A percentile compares a stretch with the other conserved stretches of the same genome.
phyloP scores from a whole-genome alignment of 2,888 invertebrate species.

The Phalera bucephala region DNA sequence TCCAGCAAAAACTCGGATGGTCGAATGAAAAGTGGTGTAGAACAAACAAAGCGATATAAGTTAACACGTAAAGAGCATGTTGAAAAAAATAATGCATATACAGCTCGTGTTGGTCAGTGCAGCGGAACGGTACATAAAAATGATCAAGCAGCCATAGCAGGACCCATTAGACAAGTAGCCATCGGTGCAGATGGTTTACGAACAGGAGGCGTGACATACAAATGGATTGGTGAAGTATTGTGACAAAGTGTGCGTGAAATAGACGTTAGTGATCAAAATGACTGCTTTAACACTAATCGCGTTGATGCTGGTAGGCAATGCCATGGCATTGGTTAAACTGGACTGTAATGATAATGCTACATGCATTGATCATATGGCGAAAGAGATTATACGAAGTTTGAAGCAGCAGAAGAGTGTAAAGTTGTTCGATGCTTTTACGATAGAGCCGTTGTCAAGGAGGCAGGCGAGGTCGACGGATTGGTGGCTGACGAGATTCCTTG shows the following conservation, averaged over 20 bases:
- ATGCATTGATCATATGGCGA: constrained; percentile 79
- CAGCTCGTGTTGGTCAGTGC: constrained; percentile 51
- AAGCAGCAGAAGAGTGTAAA: constrained; percentile 78
- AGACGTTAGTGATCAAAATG: constrained; percentile 66
- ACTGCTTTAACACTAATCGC: constrained; percentile 63
- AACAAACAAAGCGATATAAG: constrained; percentile 47
- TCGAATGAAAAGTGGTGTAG: constrained; percentile 68
- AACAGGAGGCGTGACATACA: constrained; percentile 64
- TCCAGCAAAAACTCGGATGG: constrained; percentile 36
- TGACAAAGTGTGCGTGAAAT: constrained; percentile 52
- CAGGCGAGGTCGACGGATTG: constrained; percentile 65
- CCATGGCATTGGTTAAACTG: constrained; percentile 60
- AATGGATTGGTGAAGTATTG: constrained; percentile 65
- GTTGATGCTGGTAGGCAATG: constrained; percentile 57
- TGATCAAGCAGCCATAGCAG: constrained; percentile 61
- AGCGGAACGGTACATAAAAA: constrained; percentile 79
- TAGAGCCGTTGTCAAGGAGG: constrained; percentile 74
- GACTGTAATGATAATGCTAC: constrained; percentile 85
- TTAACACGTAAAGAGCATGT: constrained; percentile 38
- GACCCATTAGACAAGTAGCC: constrained; percentile 72
- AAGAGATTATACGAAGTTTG: constrained; percentile 75
- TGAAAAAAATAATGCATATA: constrained; percentile 65
- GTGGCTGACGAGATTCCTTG: constrained; percentile 67
- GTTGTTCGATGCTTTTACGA: constrained; percentile 78
- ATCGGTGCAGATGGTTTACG: constrained; percentile 64